Base-by-base conservation (phyloP, 2,113 vertebrate genomes). In the Myotis yumanensis region DNA sequence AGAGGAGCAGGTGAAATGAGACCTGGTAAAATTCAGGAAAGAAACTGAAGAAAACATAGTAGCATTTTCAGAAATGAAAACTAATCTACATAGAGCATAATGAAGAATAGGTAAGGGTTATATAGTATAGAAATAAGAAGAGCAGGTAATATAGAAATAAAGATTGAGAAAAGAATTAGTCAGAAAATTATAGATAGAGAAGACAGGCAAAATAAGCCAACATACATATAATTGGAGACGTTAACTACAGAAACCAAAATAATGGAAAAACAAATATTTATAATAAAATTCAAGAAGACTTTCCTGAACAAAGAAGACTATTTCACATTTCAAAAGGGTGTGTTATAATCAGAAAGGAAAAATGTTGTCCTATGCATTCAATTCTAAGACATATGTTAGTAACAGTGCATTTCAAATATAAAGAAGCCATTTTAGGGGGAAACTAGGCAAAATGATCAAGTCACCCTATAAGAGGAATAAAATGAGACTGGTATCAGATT, bases 231-330 rank as follows among this genome's bases (percentile, higher is more conserved):
- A 59, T 30, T 84, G 62, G 48, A 87, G 11, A 79, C 40, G 25
- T 92, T 95, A 51, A 92, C 82, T 69, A 94, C 51, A 25, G 71
- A 95, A 91, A 80, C 52, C 17, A 35, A 89, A 88, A 37, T 72
- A 66, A 0, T 73, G 12, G 10, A 90, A 43, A 16, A 72, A 48
- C 32, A 90, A 84, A 83, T 90, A 90, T 54, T 85, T 92, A 82
- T 52, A 81, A 75, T 86, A 52, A 82, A 87, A 77, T 90, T 77
- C 16, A 77, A 51, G 46, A 76, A 72, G 23, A 64, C 30, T 75
- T 93, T 59, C 4, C 32, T 86, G 32, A 83, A 73, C 32, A 71
- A 72, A 57, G 62, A 75, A 81, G 17, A 30, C 77, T 93, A 59
- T 23, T 89, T 7, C 8, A 54, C 3, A n/a, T 76, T 52, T 68